Conservation (phyloP, 2,113 vertebrate species). For the Rhipidura dahli region DNA sequence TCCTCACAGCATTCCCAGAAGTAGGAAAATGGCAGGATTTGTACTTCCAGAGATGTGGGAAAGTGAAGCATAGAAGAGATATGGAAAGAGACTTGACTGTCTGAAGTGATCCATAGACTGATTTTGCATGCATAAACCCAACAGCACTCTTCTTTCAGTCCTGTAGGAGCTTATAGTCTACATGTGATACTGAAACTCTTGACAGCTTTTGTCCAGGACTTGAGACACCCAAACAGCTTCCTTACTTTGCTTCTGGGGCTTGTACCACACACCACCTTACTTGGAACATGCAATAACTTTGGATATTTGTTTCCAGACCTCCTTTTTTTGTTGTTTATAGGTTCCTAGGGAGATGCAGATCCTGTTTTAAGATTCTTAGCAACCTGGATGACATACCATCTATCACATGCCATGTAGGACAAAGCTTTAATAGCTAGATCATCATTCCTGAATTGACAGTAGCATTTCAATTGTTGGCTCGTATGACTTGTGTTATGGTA, state of each 20-base stretch:
- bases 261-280: background rate
- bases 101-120: background rate
- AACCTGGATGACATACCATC: background rate
- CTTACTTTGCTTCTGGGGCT: background rate
- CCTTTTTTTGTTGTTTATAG: background rate
- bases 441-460: background rate
- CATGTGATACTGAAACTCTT: background rate
- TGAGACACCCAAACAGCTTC: background rate
- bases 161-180: background rate
- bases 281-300: background rate
- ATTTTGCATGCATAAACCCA: background rate
- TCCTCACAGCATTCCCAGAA: background rate
- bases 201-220: background rate
- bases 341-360: background rate
- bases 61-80: background rate
- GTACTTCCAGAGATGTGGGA: background rate
- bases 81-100: background rate
- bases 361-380: background rate
- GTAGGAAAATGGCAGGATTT: background rate
- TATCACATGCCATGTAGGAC: background rate
- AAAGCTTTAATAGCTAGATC: background rate
- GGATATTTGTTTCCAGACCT: background rate
- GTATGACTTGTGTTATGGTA: background rate
- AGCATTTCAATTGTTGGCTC: background rate
- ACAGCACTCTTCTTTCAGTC: background rate